These are phyloP conservation scores for Leucosticte australis DNA, from an alignment of 2,113 vertebrate genomes.

Conservation along the genomic window DNA sequence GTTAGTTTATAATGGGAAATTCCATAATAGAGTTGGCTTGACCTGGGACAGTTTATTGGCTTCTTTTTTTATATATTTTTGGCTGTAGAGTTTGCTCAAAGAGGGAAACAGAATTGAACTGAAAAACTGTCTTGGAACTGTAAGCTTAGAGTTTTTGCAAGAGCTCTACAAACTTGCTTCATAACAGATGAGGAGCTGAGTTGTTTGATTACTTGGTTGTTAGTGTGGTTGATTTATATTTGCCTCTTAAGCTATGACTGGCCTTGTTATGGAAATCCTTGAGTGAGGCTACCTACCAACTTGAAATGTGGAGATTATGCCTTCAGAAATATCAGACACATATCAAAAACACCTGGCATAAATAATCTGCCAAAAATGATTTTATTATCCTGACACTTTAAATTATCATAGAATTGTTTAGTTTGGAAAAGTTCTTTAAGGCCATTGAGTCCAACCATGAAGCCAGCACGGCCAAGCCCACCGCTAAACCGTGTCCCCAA, in stretches of 20 bases:
- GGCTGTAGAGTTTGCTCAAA: not conserved
- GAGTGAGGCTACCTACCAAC: not conserved
- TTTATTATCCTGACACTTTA: not conserved
- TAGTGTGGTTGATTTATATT: not conserved
- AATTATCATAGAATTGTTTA: not conserved
- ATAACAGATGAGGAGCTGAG: not conserved
- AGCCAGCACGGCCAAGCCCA: not conserved
- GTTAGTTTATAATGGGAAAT: not conserved
- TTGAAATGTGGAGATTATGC: not conserved
- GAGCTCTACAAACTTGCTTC: not conserved
- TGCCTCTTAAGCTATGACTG: not conserved
- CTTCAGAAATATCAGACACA: not conserved
- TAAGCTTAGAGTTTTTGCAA: not conserved
- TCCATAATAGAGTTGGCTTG: not conserved
- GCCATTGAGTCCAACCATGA: not conserved
- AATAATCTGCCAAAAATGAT: not conserved
- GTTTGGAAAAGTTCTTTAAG: not conserved
- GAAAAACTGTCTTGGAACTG: not conserved
- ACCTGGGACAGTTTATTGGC: not conserved
- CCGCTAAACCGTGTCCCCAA: not conserved
- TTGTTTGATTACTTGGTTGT: not conserved
- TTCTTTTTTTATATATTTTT: not conserved
- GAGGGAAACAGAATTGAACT: not conserved
- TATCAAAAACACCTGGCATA: not conserved
- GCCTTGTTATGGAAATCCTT: not conserved